A percentile compares a stretch with the other conserved stretches of the same genome.
Evolutionary conservation across 2,797 vertebrate genomes (phyloP).

Genomic region (Avahi laniger): DNA sequence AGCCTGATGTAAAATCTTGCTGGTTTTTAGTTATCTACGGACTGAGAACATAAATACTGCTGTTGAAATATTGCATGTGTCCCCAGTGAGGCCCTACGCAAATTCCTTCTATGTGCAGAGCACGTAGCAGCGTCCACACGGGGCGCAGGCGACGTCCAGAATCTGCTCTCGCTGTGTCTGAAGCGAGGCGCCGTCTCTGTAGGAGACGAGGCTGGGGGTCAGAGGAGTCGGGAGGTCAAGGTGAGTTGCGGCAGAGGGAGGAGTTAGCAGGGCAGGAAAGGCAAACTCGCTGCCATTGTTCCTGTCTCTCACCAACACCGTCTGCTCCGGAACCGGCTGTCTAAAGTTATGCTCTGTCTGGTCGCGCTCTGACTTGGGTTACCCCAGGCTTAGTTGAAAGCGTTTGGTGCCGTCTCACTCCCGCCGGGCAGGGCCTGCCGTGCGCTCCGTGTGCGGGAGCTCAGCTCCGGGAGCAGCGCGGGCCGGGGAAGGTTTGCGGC

Average conservation of each 20-base stretch:
- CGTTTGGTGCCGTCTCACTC: not conserved
- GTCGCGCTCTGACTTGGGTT: not conserved
- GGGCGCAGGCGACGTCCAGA: not conserved
- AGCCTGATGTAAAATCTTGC: slow-evolving; percentile 47
- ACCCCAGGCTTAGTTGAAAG: not conserved
- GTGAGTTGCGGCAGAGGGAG: not conserved
- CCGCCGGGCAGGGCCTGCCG: not conserved
- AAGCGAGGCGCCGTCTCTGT: not conserved
- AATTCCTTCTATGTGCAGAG: slow-evolving; percentile 22
- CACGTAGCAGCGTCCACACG: slow-evolving; percentile 1
- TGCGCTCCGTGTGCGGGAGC: not conserved
- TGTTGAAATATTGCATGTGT: slow-evolving; percentile 61
- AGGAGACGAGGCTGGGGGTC: not conserved
- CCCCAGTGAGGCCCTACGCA: not conserved
- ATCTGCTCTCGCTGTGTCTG: not conserved
- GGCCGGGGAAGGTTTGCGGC: fast-evolving
- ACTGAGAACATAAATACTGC: slow-evolving; percentile 50
- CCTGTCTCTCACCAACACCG: not conserved
- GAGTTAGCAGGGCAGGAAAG: not conserved
- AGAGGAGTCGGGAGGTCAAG: not conserved
- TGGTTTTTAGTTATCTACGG: slow-evolving; percentile 58
- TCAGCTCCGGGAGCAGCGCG: not conserved
- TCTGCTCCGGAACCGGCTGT: not conserved
- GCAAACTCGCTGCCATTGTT: not conserved
- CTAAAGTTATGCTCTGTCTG: not conserved